Evolutionary conservation across 2,888 invertebrate genomes (phyloP), one percentile per base, ranked within the genome.

Genomic region (Drosophila leonis): DNA sequence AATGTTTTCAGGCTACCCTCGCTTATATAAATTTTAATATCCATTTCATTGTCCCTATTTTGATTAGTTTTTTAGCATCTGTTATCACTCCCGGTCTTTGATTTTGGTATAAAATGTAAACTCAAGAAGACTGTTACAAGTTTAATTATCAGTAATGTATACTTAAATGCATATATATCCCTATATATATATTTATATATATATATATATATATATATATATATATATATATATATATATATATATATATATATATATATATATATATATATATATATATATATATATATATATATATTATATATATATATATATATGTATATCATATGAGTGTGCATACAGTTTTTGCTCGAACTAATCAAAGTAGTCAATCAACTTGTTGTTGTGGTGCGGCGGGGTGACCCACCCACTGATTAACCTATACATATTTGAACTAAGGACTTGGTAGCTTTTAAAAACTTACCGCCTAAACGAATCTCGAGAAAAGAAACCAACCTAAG

Each of bases 81-180:
- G 46, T 44, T 18, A 3, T 8, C 64, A 44, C 52, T 62, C 51
- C 20, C 37, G 56, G 65, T 79, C 77, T 80, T 83, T 69, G 44
- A 65, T 71, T 88, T 79, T 77, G 56, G 44, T 54, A 79, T 81
- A 82, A 39, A 54, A 84, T 91, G 91, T 91, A 85, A 92, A 92
- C 92, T 91, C 80, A 88, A 92, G 82, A 92, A 92, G 92, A 92
- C 92, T 92, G 92, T 92, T 92, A 91, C 86, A 90, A 89, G 89
- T 92, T 91, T 86, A 88, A 85, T 88, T 83, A 89, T 82, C 80
- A 86, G 80, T 85, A 83, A 85, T 72, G 69, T 70, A 60, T 49
- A 69, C 39, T 55, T 66, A 73, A 42, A 37, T 65, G 33, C 57
- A 59, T 61, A 73, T 64, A 68, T 63, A 69, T 74, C 51, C 61